Evolutionary conservation across 2,113 vertebrate genomes (phyloP), one percentile per base, ranked within the genome.

Genomic region (Pteropus alecto): DNA sequence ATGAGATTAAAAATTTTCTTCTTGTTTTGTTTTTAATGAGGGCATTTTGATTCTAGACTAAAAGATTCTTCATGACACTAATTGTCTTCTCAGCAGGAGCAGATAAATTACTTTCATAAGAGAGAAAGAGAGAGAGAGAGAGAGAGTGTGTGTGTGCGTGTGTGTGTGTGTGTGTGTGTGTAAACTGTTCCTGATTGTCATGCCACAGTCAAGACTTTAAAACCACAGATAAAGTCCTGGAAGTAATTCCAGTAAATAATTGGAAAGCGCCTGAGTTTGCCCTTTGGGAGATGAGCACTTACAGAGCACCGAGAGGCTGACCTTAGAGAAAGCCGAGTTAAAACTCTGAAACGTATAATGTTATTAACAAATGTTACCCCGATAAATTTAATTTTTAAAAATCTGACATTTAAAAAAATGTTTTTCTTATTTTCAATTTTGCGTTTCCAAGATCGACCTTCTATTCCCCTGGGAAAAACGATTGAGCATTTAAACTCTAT

Each of bases 1-100:
- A 98, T 94, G 84, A 97, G 87, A 81, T 97, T 95, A 97, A 65
- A 96, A 87, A n/a, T 79, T 97, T 86, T 30, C 35, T 90, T 67
- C 41, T 79, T 48, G 21, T 60, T 85, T 60, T 85, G 16, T 28
- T 41, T 79, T 92, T 97, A 97, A 96, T 98, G 81, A 98, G 85
- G 86, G 97, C 93, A 96, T 97, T 87, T 73, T 84, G 63, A 86
- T 68, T 96, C 83, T 89, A 81, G 83, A 46, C 84, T 82, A 96
- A 95, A 97, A 97, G 85, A 98, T 97, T 93, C 92, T 43, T 96
- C 93, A 51, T 94, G 94, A 92, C 2, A 89, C 41, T 77, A 78
- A 87, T 96, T 98, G 96, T 98, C 97, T 96, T 96, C 60, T 90
- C 70, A 1, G 48, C 38, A 48, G 68, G 84, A 93, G 97, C 81